Evolutionary conservation across 1,140 invertebrate genomes (phyloP), one percentile per base, ranked within the genome.

Genomic region (Drosophila aff.): DNA sequence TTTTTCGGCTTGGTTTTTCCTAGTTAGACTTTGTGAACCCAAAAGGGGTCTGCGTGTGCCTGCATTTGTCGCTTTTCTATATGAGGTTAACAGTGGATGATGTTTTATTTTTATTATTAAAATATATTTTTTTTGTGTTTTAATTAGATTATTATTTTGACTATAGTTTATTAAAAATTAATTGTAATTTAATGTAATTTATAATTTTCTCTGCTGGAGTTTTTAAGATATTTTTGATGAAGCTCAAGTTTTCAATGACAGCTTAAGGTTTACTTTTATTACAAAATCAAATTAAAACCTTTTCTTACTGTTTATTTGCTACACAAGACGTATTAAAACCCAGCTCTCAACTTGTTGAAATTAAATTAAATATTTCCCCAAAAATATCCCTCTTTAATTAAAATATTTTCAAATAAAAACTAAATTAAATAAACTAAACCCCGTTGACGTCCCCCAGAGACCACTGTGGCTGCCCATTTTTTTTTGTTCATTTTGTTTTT

Each of bases 401-500:
- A 31, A 46, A 16, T 44, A 26, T 31, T 60, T 21, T 46, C 13
- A n/a, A 64, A 31, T 18, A 1, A n/a, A 55, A 23, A 23, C 23
- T 9, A 64, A 23, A 28, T 28, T n/a, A n/a, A n/a, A n/a, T n/a
- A n/a, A 38, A 26, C n/a, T 47, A 26, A 40, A 40, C 4, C 40
- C 11, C 3, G 16, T 46, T 23, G 5, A 46, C 9, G 33, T 23
- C 13, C 41, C 63, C 41, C 21, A 2, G 53, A 28, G 38, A 38
- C 40, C 76, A 65, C 57, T 61, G 76, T 73, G 49, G 26, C 47
- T 31, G 36, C 21, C 44, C n/a, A 38, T 28, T 40, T 69, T 63
- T 57, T 57, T 73, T 68, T 75, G 68, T 65, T 50, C 10, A 7
- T 74, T 52, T 59, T 65, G 31, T 69, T 72, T 77, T 81, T 78